Conservation (phyloP, 2,113 vertebrate species). For the Onychostoma macrolepis region DNA sequence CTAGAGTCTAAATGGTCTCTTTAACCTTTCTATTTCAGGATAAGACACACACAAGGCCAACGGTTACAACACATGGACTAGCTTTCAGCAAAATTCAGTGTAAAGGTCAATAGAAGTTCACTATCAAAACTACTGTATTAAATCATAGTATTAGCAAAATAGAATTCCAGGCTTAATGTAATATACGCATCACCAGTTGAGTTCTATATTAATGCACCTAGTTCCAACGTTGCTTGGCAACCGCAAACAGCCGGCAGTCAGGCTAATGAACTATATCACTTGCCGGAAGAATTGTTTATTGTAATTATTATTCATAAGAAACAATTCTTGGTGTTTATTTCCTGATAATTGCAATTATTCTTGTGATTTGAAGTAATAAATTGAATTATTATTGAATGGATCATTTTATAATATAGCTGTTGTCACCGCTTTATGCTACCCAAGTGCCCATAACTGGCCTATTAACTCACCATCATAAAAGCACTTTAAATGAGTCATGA, state of each 20-base stretch:
- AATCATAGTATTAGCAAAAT: neutral
- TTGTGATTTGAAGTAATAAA: neutral
- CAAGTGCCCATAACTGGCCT: neutral
- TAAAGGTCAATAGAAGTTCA: neutral
- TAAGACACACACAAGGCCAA: neutral
- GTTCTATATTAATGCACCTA: neutral
- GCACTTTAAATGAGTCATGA: neutral
- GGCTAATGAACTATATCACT: constrained; percentile 31
- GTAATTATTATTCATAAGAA: constrained; percentile 10
- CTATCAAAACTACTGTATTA: neutral
- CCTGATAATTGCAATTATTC: neutral
- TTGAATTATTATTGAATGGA: neutral
- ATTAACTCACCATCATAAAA: neutral
- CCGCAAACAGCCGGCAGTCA: neutral
- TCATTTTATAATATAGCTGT: neutral
- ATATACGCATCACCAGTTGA: neutral
- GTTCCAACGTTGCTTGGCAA: neutral
- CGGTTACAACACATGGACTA: neutral
- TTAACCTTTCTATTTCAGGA: too few species aligned
- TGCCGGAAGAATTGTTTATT: neutral
- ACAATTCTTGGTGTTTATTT: neutral
- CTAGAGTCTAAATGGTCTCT: neutral
- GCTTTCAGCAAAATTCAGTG: neutral
- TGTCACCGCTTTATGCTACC: neutral
- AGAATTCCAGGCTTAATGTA: neutral